Base-by-base conservation (phyloP, 2,888 invertebrate species). In the Drosophila meridiana region DNA sequence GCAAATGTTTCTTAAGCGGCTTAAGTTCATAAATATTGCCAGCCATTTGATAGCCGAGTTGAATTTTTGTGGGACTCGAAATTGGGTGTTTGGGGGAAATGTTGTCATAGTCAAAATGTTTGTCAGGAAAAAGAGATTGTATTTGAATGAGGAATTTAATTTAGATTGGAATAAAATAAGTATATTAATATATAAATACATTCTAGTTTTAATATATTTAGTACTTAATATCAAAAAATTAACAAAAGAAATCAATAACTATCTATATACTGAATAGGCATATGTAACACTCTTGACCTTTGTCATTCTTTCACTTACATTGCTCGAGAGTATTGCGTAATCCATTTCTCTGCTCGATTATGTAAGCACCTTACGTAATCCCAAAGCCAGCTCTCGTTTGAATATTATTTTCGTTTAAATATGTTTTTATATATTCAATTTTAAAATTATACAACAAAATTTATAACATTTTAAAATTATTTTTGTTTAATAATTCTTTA, bases 21-120 rank as follows among this genome's bases (percentile, higher is more conserved):
- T 89, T 89, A 91, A 72, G 83, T 79, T 82, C 89, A 91, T 91
- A 91, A 90, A 91, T 87, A 87, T 86, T 83, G 59, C 65, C 47
- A 59, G 45, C 36, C 56, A 63, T 60, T 65, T 73, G 48, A 47
- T 34, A 45, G 45, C 43, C 9, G 7, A 20, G 43, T 26, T 26
- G 38, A 48, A 48, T 26, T 28, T 38, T 20, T 20, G 38, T 9
- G 30, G 8, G 9, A 42, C 20, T 30, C 26, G 8, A 42, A 3
- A 45, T 30, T 53, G 34, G 8, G 4, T 4, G 43, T 13, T 3
- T 52, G 20, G 11, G 52, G 13, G 13, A 4, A 7, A n/a, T 40
- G n/a, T 14, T 53, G 20, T 13, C 11, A n/a, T 1, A 30, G 14
- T 1, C 4, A 8, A 32, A 28, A 28, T 8, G 14, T 48, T 48